These are phyloP conservation scores for Trissolcus basalis DNA, from an alignment of 1,140 invertebrate genomes.

Conservation along the genomic window DNA sequence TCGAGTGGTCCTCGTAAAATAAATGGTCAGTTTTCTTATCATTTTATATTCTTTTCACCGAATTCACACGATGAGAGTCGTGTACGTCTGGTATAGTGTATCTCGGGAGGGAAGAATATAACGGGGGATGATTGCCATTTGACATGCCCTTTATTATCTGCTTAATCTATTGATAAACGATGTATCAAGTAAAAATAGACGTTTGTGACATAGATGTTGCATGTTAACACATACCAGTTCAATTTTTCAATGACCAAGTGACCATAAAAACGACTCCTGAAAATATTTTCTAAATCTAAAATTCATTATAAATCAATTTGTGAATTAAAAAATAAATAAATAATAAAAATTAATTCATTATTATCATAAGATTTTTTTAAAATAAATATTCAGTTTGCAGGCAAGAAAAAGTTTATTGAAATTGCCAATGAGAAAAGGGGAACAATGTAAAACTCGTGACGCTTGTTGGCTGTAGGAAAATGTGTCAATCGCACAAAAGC, in stretches of 20 bases:
- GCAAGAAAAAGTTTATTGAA: too few species aligned
- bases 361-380: too few species aligned
- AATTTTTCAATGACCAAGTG: too few species aligned
- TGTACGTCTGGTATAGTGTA: constrained; percentile 15
- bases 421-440: constrained; percentile 33
- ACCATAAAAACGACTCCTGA: too few species aligned
- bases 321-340: too few species aligned
- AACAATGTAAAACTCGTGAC: constrained; percentile 19
- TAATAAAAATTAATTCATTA: too few species aligned
- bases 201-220: too few species aligned
- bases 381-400: too few species aligned
- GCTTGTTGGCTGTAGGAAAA: constrained; percentile 3
- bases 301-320: too few species aligned
- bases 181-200: constrained; percentile 20
- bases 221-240: too few species aligned
- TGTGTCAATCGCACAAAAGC: constrained; percentile 26
- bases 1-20: neutral
- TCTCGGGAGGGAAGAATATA: constrained; percentile 69
- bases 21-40: constrained; percentile 53
- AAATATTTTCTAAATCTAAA: too few species aligned
- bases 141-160: constrained; percentile 65
- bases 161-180: constrained; percentile 67
- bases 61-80: constrained; percentile 68
- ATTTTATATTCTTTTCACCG: constrained; percentile 62
- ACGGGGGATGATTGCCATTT: constrained; percentile 73